phyloP scores from a whole-genome alignment of 2,797 vertebrate genomes.

The Mus spretus region DNA sequence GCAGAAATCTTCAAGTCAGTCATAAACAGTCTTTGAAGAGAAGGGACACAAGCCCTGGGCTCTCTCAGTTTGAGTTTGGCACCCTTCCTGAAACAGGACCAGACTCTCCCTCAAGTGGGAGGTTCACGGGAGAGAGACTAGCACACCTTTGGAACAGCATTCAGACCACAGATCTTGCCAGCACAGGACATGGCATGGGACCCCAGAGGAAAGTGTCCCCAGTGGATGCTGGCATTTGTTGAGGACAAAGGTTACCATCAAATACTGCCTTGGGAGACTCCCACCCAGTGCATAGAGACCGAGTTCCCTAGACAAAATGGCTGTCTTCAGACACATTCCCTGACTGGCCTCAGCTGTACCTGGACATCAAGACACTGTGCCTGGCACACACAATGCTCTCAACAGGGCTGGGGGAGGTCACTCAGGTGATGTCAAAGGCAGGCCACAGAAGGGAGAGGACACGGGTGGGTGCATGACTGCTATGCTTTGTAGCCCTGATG shows the following conservation, averaged over 20 bases:
- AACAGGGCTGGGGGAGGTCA: background rate
- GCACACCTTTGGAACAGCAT: background rate
- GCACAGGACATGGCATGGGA: background rate
- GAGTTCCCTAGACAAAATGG: too few relatives aligned
- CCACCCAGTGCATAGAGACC: background rate
- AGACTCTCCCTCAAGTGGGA: background rate
- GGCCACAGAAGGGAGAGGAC: background rate
- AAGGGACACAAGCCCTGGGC: conserved; percentile 18
- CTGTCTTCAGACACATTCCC: background rate
- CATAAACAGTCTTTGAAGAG: conserved; percentile 44
- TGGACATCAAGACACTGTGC: background rate
- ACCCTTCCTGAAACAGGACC: background rate
- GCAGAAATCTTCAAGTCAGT: conserved; percentile 32
- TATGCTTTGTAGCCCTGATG: background rate
- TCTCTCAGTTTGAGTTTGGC: background rate
- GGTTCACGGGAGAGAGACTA: background rate
- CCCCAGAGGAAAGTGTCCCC: background rate
- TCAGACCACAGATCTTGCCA: background rate
- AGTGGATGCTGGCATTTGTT: background rate
- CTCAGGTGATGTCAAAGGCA: background rate
- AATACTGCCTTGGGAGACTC: background rate
- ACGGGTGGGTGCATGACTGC: accelerated
- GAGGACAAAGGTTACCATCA: background rate
- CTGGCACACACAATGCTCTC: background rate
- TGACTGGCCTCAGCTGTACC: background rate